phyloP scores from a whole-genome alignment of 2,888 invertebrate genomes.

The Epistrophe eligans region DNA sequence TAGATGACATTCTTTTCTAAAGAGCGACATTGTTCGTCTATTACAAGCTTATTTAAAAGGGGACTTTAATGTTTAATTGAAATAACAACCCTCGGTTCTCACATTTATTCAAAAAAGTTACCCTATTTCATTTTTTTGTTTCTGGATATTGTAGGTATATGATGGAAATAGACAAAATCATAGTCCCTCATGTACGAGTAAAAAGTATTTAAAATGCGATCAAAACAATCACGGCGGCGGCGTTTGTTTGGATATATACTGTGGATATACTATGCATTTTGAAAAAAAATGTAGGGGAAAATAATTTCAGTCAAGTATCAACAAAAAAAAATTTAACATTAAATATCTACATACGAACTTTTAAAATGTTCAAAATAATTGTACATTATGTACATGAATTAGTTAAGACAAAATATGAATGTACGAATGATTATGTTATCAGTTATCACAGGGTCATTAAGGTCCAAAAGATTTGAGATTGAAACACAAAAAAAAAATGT shows the following conservation, averaged over 20 bases:
- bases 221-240: constrained; percentile 40
- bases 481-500: constrained; percentile 16
- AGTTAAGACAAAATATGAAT: neutral
- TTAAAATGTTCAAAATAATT: constrained; percentile 2
- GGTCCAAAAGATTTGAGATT: constrained; percentile 45
- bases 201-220: constrained; percentile 35
- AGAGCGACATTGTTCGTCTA: constrained; percentile 56
- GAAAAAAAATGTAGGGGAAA: neutral
- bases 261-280: neutral
- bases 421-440: constrained; percentile 36
- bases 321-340: neutral
- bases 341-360: neutral
- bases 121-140: constrained; percentile 31
- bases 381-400: neutral
- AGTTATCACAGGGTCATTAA: constrained; percentile 47
- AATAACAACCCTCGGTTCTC: constrained; percentile 44
- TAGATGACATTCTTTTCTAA: constrained; percentile 39
- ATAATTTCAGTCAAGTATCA: neutral
- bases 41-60: constrained; percentile 39
- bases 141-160: neutral
- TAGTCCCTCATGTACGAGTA: constrained; percentile 24
- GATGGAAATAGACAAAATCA: neutral
- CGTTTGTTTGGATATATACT: constrained; percentile 20
- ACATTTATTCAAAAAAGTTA: constrained; percentile 20
- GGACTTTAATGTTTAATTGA: constrained; percentile 33